These are phyloP conservation scores for Pandemis cinnamomeana DNA, from an alignment of 2,888 invertebrate species.

Conservation along the genomic window DNA sequence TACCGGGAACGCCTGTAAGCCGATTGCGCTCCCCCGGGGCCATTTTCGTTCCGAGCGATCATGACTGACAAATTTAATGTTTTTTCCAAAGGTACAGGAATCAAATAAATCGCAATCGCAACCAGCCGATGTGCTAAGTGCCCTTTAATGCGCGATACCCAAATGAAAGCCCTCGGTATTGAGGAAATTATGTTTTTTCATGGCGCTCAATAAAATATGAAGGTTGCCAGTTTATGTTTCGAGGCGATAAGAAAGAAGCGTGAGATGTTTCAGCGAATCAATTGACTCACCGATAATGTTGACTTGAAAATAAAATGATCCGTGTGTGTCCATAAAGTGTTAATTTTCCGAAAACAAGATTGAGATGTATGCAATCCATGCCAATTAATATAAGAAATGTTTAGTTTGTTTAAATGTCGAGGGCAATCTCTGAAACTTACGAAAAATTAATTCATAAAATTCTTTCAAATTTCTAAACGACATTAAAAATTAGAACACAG, in stretches of 20 bases:
- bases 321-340: background rate
- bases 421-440: too few relatives aligned
- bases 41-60: slow-evolving; percentile 45
- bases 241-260: slow-evolving; percentile 21
- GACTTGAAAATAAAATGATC: background rate
- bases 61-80: slow-evolving; percentile 56
- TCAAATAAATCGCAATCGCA: slow-evolving; percentile 62
- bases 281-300: slow-evolving; percentile 5
- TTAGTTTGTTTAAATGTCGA: too few relatives aligned
- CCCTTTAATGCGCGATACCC: slow-evolving; percentile 54
- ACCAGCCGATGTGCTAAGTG: slow-evolving; percentile 58
- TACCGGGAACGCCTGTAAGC: slow-evolving; percentile 39
- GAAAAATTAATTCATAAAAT: too few relatives aligned
- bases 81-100: slow-evolving; percentile 53
- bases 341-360: background rate
- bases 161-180: slow-evolving; percentile 51
- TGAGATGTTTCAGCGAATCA: slow-evolving; percentile 18
- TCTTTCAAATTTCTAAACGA: too few relatives aligned
- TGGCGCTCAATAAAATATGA: slow-evolving; percentile 37
- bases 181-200: slow-evolving; percentile 43
- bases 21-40: slow-evolving; percentile 42
- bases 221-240: slow-evolving; percentile 30
- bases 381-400: too few relatives aligned
- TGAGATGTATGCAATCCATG: too few relatives aligned
- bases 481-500: too few relatives aligned